Evolutionary conservation across 1,140 invertebrate genomes (phyloP).

Genomic region (Drosophila arawakana): DNA sequence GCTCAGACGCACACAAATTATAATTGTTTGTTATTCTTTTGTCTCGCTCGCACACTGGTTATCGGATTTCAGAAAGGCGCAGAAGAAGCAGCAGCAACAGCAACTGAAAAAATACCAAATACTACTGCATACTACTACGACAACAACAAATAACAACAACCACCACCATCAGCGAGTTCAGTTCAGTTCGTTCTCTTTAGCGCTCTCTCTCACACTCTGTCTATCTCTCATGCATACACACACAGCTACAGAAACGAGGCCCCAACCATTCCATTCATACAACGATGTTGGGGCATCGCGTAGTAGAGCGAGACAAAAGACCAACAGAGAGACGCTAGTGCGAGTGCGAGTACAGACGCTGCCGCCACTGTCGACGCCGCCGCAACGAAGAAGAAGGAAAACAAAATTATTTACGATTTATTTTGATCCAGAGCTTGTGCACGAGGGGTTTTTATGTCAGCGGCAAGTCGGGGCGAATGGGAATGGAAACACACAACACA

Average conservation of each 20-base stretch:
- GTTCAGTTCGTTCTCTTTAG: slow-evolving; percentile 33
- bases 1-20: slow-evolving; percentile 58
- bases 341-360: slow-evolving; percentile 14
- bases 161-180: slow-evolving; percentile 9
- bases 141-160: slow-evolving; percentile 40
- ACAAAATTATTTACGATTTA: slow-evolving; percentile 83
- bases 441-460: slow-evolving; percentile 69
- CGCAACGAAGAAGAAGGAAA: slow-evolving; percentile 53
- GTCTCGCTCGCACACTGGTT: slow-evolving; percentile 78
- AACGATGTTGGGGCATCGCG: slow-evolving; percentile 46
- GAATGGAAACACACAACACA: slow-evolving; percentile 45
- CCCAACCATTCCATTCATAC: slow-evolving; percentile 78
- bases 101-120: slow-evolving; percentile 62
- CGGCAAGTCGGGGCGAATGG: slow-evolving; percentile 64
- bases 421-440: slow-evolving; percentile 64
- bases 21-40: slow-evolving; percentile 83
- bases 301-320: slow-evolving; percentile 67
- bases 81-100: slow-evolving; percentile 47
- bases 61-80: slow-evolving; percentile 75
- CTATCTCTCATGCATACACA: slow-evolving; percentile 12
- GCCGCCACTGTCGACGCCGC: slow-evolving; percentile 9
- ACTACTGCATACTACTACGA: slow-evolving; percentile 76
- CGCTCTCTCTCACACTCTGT: slow-evolving; percentile 11
- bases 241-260: slow-evolving; percentile 24
- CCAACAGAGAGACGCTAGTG: slow-evolving; percentile 17